Percentiles rank a stretch among this genome's conserved stretches.
Evolutionary conservation across 2,797 vertebrate genomes (phyloP).

Genomic region (Propithecus deckenii): DNA sequence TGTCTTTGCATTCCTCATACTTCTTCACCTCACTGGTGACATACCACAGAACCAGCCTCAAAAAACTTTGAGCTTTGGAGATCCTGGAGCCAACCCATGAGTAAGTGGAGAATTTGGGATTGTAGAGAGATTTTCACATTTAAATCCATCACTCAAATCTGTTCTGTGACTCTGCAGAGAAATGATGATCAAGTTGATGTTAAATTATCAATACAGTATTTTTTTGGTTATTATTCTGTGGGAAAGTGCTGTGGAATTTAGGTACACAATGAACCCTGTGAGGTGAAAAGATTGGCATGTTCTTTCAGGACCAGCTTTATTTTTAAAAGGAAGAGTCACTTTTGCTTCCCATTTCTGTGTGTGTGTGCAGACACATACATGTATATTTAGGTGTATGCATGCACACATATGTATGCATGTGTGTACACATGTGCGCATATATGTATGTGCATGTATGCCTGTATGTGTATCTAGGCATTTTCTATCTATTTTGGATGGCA

Average conservation of each 20-base stretch:
- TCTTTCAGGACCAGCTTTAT: neutral
- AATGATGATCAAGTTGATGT: neutral
- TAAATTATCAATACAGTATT: neutral
- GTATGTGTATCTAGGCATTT: neutral
- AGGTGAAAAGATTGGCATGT: neutral
- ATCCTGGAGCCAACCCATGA: neutral
- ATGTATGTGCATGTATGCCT: neutral
- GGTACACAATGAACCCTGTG: neutral
- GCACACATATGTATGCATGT: neutral
- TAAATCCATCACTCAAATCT: neutral
- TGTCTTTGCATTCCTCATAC: neutral
- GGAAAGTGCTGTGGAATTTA: neutral
- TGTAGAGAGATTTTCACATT: neutral
- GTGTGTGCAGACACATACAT: neutral
- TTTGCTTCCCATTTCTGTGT: neutral
- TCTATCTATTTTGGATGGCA: neutral
- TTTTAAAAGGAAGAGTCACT: neutral
- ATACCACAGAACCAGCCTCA: neutral
- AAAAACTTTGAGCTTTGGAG: neutral
- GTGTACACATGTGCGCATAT: neutral
- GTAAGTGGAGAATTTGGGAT: neutral
- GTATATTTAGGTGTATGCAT: too few relatives aligned
- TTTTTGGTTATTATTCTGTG: neutral
- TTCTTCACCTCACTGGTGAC: constrained; percentile 15
- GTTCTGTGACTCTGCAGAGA: neutral